phyloP scores from a whole-genome alignment of 2,113 vertebrate species.

The Callorhinus ursinus region DNA sequence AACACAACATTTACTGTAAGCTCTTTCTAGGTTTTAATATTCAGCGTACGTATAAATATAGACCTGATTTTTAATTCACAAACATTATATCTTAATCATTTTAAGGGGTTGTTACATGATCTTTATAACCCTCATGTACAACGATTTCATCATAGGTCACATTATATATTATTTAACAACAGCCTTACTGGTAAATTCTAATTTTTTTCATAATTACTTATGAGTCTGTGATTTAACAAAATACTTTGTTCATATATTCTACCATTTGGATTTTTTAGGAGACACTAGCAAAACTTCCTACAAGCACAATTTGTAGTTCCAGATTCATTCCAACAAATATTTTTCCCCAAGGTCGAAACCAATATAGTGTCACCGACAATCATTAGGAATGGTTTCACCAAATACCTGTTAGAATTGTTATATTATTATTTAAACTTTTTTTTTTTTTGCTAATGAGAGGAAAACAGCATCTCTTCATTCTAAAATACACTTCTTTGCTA shows the following conservation, averaged over 20 bases:
- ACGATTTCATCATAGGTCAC: not conserved
- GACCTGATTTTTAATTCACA: not conserved
- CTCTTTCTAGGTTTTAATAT: not conserved
- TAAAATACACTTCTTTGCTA: not conserved
- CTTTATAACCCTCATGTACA: not conserved
- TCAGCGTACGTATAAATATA: not conserved
- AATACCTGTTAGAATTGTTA: not conserved
- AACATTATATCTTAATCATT: not conserved
- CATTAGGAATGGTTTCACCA: not conserved
- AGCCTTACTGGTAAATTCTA: not conserved
- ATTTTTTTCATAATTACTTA: not conserved
- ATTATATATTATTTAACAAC: not conserved
- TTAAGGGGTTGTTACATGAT: not conserved
- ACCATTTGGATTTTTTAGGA: not conserved
- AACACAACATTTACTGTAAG: not conserved
- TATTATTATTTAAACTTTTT: not conserved
- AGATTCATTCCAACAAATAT: not conserved
- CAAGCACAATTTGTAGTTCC: not conserved
- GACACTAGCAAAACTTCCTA: not conserved
- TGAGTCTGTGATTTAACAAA: constrained; percentile 5
- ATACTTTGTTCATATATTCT: not conserved
- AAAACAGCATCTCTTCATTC: not conserved
- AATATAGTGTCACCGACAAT: not conserved
- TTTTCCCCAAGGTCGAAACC: not conserved
- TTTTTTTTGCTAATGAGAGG: not conserved